phyloP scores from a whole-genome alignment of 2,113 vertebrate species.

The Thamnophis sirtalis region DNA sequence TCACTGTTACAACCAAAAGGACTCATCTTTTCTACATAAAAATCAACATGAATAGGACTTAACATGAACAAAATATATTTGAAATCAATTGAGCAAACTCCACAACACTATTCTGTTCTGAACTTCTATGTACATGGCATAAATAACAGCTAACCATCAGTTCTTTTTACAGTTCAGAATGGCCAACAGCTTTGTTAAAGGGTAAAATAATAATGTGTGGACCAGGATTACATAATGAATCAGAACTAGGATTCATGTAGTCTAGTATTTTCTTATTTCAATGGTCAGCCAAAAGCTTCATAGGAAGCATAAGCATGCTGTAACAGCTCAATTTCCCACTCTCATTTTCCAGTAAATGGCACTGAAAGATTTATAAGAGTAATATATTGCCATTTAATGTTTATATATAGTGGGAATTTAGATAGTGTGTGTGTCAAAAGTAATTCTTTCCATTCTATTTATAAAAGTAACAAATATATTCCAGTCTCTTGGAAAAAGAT shows the following conservation, averaged over 20 bases:
- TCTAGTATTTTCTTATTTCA: not conserved
- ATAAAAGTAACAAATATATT: not conserved
- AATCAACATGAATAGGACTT: not conserved
- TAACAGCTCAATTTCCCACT: not conserved
- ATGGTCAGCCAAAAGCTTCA: not conserved
- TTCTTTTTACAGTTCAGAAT: constrained; percentile 5
- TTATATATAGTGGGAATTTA: not conserved
- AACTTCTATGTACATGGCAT: not conserved
- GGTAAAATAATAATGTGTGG: not conserved
- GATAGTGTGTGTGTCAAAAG: constrained; percentile 8
- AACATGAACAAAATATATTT: not conserved
- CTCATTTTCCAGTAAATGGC: not conserved
- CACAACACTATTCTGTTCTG: not conserved
- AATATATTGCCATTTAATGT: not conserved
- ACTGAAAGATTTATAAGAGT: not conserved
- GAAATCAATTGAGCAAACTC: not conserved
- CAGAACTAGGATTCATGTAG: not conserved
- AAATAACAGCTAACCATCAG: not conserved
- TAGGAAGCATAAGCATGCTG: not conserved
- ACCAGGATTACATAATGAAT: not conserved
- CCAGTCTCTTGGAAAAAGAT: not conserved
- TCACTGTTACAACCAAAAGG: not conserved
- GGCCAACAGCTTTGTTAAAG: not conserved
- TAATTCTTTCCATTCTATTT: not conserved
- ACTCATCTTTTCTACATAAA: not conserved